Evolutionary conservation across 1,140 invertebrate species (phyloP).

Genomic region (Hesperophylax magnus): DNA sequence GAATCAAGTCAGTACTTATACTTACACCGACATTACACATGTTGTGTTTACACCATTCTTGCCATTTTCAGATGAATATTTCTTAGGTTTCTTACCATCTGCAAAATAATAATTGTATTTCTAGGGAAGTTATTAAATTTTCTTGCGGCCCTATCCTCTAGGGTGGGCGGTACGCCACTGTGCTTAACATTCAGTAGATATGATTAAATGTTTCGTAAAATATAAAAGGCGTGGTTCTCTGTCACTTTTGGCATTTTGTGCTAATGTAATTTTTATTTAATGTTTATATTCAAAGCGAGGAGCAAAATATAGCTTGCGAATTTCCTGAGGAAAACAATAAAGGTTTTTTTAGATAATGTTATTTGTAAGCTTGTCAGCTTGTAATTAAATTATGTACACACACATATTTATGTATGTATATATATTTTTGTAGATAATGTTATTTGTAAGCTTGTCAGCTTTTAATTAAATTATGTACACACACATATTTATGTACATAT

Average conservation of each 20-base stretch:
- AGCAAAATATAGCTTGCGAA: background rate
- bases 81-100: background rate
- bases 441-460: no score
- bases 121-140: background rate
- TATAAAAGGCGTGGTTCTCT: slow-evolving; percentile 11
- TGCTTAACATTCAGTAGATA: slow-evolving; percentile 26
- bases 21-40: no score
- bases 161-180: background rate
- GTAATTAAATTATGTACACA: no score
- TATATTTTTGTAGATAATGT: no score
- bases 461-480: no score
- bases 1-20: no score
- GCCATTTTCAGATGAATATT: background rate
- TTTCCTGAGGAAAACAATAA: no score
- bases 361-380: no score
- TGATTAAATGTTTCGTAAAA: slow-evolving; percentile 23
- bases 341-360: no score
- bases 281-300: slow-evolving; percentile 15
- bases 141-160: background rate
- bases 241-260: slow-evolving; percentile 32
- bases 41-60: no score
- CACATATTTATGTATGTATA: no score
- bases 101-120: background rate
- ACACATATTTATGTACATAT: no score
- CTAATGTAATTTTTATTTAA: slow-evolving; percentile 23